A percentile compares a stretch with the other conserved stretches of the same genome.
phyloP scores from a whole-genome alignment of 2,888 invertebrate genomes.

The Sympetrum striolatum region DNA sequence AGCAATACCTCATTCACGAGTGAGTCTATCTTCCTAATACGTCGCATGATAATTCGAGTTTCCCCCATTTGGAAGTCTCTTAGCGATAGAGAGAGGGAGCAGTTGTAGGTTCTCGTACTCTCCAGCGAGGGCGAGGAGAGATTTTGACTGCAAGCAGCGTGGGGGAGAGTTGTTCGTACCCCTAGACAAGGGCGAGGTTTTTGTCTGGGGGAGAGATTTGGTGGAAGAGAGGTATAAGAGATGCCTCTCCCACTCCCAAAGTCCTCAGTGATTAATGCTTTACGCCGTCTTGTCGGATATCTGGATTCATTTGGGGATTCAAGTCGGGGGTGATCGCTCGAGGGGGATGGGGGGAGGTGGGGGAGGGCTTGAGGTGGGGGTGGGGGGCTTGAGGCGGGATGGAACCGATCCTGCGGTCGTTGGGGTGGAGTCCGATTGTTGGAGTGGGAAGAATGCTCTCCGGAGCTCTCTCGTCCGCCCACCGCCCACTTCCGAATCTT shows the following conservation, averaged over 20 bases:
- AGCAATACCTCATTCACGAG: too few relatives aligned
- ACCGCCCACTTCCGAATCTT: background rate
- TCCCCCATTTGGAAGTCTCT: too few relatives aligned
- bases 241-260: background rate
- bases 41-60: too few relatives aligned
- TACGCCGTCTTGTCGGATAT: slow-evolving; percentile 29
- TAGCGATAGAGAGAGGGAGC: too few relatives aligned
- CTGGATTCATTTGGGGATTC: slow-evolving; percentile 29
- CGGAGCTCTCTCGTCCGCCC: background rate
- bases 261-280: slow-evolving; percentile 21
- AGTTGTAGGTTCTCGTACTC: too few relatives aligned
- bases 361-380: background rate
- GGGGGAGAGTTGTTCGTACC: background rate
- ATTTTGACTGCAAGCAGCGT: background rate
- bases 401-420: background rate
- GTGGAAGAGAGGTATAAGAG: background rate
- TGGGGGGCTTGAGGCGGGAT: background rate
- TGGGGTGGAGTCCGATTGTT: background rate
- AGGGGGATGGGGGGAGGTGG: background rate
- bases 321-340: background rate
- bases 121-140: too few relatives aligned
- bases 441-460: background rate
- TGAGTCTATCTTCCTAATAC: too few relatives aligned
- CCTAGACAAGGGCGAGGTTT: background rate
- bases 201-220: background rate